Evolutionary conservation across 2,113 vertebrate genomes (phyloP), one percentile per base, ranked within the genome.

Genomic region (Polyodon spathula): DNA sequence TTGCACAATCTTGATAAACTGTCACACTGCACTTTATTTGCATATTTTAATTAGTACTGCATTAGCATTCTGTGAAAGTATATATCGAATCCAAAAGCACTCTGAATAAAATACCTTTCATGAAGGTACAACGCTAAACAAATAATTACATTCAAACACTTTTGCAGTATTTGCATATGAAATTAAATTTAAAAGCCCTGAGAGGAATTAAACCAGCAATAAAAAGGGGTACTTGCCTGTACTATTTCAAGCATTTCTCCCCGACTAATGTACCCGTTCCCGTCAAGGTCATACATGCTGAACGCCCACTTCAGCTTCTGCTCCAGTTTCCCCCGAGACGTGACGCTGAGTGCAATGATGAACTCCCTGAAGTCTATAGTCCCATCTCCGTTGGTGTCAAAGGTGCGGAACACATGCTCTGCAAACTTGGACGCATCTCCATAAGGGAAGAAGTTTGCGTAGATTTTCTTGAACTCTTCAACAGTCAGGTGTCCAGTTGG

Each of bases 341-440:
- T 90, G 67, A 90, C 88, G 0, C 88, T 90, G 51, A 90, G 81
- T 1, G 88, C 88, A 0, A 90, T 90, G 71, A 90, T 90, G 76
- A 90, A 90, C 82, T 90, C 88, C 86, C 88, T 77, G 15, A 90
- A 90, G 79, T 90, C 88, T 37, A 90, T 90, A 4, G 88, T 90
- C 66, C 88, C 88, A 0, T 90, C 88, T 0, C 86, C 74, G 0
- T 90, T 90, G 12, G 88, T 90, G 71, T 90, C 88, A 0, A 90
- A 90, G 60, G 88, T 90, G 72, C 88, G 88, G 79, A 90, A 90
- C 60, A 90, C 88, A 0, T 90, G 88, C 65, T 90, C 88, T 0
- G 88, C 88, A 38, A 90, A 90, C 79, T 90, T 90, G 0, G 88
- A 90, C 0, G 88, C 88, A 0, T 90, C 88, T 0, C 88, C 88